Conservation (phyloP, 2,797 vertebrate species). For the Cossypha niveicapilla region DNA sequence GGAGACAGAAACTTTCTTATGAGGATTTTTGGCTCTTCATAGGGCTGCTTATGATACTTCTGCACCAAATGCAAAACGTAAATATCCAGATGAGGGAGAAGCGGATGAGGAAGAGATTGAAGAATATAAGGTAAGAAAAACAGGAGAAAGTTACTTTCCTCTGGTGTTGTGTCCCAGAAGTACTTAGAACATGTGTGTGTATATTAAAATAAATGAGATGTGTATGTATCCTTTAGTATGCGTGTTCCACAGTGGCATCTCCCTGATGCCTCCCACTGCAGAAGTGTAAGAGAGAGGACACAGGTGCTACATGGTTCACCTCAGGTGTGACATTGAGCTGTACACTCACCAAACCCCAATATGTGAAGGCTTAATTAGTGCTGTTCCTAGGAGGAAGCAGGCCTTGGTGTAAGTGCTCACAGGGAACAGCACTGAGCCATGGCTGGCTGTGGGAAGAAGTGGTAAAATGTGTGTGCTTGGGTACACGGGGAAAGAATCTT, state of each 20-base stretch:
- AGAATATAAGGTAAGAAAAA: constrained; percentile 85
- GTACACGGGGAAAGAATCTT: background rate
- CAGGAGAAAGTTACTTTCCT: background rate
- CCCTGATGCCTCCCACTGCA: background rate
- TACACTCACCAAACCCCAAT: rapidly evolving
- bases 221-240: background rate
- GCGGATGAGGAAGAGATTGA: constrained; percentile 90
- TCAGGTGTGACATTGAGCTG: background rate
- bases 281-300: background rate
- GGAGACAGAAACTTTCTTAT: background rate
- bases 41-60: constrained; percentile 90
- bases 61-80: constrained; percentile 81
- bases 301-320: rapidly evolving
- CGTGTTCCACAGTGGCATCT: background rate
- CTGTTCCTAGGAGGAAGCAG: background rate
- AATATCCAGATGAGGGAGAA: constrained; percentile 86
- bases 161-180: background rate
- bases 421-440: background rate
- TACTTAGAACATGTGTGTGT: rapidly evolving
- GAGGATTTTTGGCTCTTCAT: background rate
- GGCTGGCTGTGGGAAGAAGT: background rate
- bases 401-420: too few relatives aligned
- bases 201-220: background rate
- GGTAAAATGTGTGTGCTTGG: background rate
- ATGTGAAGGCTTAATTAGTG: background rate